phyloP scores from a whole-genome alignment of 2,113 vertebrate species.

The Hemicordylus capensis region DNA sequence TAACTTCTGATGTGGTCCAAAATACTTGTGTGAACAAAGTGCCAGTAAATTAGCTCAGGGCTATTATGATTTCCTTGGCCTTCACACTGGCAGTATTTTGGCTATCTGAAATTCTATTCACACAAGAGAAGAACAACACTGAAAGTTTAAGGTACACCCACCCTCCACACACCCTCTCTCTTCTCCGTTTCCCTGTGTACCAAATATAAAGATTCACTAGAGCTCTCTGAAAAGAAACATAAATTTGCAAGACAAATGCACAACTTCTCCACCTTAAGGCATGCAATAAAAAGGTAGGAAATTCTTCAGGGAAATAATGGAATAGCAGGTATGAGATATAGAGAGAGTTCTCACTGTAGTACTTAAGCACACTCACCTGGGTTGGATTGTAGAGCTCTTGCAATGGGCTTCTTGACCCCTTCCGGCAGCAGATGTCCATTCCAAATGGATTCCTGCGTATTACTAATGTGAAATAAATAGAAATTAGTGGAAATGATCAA shows the following conservation, averaged over 20 bases:
- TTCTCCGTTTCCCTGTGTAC: neutral
- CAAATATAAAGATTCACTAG: neutral
- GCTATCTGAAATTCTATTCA: neutral
- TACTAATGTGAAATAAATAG: slow-evolving; percentile 80
- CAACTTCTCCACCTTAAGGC: neutral
- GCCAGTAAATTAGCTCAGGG: neutral
- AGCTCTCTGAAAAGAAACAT: neutral
- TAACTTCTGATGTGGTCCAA: neutral
- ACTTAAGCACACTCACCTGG: slow-evolving; percentile 81
- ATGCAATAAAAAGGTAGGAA: neutral
- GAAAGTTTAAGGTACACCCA: neutral
- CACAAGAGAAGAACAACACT: neutral
- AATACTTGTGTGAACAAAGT: neutral
- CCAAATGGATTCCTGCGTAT: slow-evolving; percentile 93
- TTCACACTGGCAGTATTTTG: neutral
- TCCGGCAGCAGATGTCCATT: slow-evolving; percentile 92
- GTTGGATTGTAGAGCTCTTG: slow-evolving; percentile 96
- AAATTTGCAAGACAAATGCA: neutral
- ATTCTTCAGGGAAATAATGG: neutral
- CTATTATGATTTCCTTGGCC: neutral
- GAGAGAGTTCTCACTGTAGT: neutral
- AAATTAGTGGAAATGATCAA: slow-evolving; percentile 51
- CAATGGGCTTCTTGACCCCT: slow-evolving; percentile 91
- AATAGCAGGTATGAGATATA: neutral
- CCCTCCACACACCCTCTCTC: too few species aligned